Evolutionary conservation across 37 sponge, comb jelly and placozoan genomes (phyloP).

Genomic region (Cliona cf. orientalis): DNA sequence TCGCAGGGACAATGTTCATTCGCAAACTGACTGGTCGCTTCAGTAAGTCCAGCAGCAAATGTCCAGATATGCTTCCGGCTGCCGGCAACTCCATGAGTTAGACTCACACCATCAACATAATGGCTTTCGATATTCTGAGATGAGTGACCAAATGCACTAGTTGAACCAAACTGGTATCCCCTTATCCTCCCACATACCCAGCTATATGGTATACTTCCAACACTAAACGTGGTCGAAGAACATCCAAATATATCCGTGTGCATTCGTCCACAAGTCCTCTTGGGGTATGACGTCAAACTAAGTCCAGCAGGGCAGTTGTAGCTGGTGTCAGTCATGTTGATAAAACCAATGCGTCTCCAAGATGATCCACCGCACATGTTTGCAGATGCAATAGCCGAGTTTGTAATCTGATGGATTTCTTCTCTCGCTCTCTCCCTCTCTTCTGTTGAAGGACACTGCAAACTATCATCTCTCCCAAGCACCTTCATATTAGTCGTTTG

Average conservation of each 20-base stretch:
- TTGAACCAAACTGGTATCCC: not conserved
- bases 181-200: not conserved
- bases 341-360: no score
- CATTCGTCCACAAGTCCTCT: not conserved
- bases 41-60: no score
- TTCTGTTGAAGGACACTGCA: no score
- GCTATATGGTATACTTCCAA: not conserved
- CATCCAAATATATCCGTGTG: not conserved
- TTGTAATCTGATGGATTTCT: no score
- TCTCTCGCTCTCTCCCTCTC: no score
- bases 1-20: not conserved
- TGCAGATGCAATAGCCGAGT: no score
- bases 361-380: no score
- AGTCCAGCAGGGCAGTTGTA: not conserved
- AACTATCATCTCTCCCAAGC: no score
- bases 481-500: no score
- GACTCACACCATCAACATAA: not conserved
- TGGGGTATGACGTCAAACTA: not conserved
- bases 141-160: constrained; percentile 4
- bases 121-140: not conserved
- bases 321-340: not conserved
- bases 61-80: no score
- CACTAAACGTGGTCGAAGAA: not conserved
- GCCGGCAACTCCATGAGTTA: no score
- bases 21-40: not conserved